Base-by-base conservation (phyloP, 2,797 vertebrate species). In the Intellagama lesueurii region DNA sequence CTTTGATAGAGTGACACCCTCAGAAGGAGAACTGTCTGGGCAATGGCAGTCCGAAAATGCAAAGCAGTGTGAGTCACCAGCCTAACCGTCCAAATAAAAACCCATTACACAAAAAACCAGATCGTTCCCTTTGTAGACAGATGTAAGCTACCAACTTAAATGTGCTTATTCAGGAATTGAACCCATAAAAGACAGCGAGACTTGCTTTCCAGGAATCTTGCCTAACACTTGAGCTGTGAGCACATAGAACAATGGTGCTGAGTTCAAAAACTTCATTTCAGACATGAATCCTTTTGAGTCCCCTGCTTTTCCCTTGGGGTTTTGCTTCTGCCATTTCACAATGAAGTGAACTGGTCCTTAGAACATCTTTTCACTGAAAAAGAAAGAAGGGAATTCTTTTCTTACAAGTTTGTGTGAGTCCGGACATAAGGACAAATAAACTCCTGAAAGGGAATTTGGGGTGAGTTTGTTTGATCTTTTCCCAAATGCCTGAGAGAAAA, bases 311-410 rank as follows among this genome's bases (percentile, higher is more conserved):
- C 88, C 84, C 81, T 73, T 56, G 52, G 11, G 52, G 52, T 56
- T 56, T 14, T 56, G 52, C 52, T 56, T 56, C 52, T 83, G 85
- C 81, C 40, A 2, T 94, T 95, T 95, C 92, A 93, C 60, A 86
- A 89, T 86, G 56, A 93, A 95, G 70, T 40, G 2, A 40, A 83
- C 90, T 81, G 83, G 68, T 90, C 90, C 7, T 32, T 87, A 89
- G 91, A 94, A 95, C 91, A 52, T 92, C 92, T 90, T 95, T 94
- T 94, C 90, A 96, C 22, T 11, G 56, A 2, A 17, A n/a, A 3
- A 52, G 86, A 2, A 72, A 90, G 87, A 91, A 49, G 49, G 76
- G 94, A 95, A 94, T 92, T 56, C 52, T 56, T 56, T 56, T 56
- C 52, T 56, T 56, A 16, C 52, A 2, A 14, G 9, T 56, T 14